A percentile compares a stretch with the other conserved stretches of the same genome.
These are phyloP conservation scores for Piscicola geometra DNA, from an alignment of 2,888 invertebrate species.

Conservation along the genomic window DNA sequence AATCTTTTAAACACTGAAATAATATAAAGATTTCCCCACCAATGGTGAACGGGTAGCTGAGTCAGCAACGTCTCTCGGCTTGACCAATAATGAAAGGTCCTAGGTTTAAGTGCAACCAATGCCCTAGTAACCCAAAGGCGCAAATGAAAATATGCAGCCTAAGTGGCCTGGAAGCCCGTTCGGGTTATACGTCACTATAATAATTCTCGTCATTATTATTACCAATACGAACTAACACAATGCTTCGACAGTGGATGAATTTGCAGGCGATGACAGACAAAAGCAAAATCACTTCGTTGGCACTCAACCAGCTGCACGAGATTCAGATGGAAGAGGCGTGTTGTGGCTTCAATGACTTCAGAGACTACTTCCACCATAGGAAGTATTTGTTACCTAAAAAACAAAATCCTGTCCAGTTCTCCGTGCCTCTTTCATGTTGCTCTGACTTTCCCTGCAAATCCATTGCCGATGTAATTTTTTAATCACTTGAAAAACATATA, in stretches of 20 bases:
- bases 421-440: neutral
- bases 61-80: too few species aligned
- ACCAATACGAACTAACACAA: neutral
- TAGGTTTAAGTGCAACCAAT: too few species aligned
- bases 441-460: neutral
- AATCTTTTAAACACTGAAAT: neutral
- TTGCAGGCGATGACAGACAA: neutral
- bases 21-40: too few species aligned
- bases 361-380: neutral
- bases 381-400: neutral
- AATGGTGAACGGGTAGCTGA: too few species aligned
- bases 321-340: neutral
- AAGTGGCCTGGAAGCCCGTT: too few species aligned
- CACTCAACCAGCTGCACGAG: neutral
- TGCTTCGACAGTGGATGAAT: neutral
- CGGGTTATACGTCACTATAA: too few species aligned
- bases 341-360: neutral
- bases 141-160: too few species aligned
- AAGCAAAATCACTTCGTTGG: neutral
- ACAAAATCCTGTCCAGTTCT: neutral
- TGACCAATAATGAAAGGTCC: too few species aligned
- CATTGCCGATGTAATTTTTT: neutral
- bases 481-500: too few species aligned
- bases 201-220: neutral
- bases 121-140: too few species aligned